Base-by-base conservation (phyloP, 2,113 vertebrate genomes). In the Coregonus clupeaformis region DNA sequence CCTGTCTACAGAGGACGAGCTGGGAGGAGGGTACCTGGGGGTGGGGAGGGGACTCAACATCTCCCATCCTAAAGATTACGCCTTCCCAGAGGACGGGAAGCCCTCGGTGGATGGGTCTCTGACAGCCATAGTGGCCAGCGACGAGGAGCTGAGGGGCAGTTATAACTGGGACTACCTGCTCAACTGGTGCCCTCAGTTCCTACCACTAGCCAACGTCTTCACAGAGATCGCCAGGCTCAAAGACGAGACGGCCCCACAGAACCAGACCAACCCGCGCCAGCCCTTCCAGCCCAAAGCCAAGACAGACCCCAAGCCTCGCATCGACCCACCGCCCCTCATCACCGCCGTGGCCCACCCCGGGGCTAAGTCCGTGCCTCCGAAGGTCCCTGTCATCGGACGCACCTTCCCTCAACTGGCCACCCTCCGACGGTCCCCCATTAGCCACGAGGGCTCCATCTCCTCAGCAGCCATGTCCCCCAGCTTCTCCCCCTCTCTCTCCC, bases 121-220 rank as follows among this genome's bases (percentile, higher is more conserved):
- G 77, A 99, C 97, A 0, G 97, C 98, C 74, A 98, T 99, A 0
- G 97, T 99, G 79, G 98, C 97, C 60, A 96, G 97, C 0, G 97
- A 99, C 0, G 98, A 99, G 86, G 97, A 99, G 92, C 94, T 99
- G 20, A 94, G 97, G 0, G 97, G 98, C 78, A 99, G 97, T 92
- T 99, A 99, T 87, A 98, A 98, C 92, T 99, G 98, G 98, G 98
- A 99, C 90, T 98, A 99, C 78, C 92, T 99, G 71, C 95, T 99
- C 73, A 98, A 98, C 90, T 99, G 98, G 98, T 98, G 97, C 85
- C 98, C 98, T 57, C 98, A 97, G 91, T 99, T 98, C 91, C 97
- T 98, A 86, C 98, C 97, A 0, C 88, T 99, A 76, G 98, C 98
- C 65, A 98, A 95, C 0, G 97, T 99, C 85, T 98, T 99, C 89